Conservation (phyloP, 2,797 vertebrate genomes). For the Hypotaenidia okinawae region DNA sequence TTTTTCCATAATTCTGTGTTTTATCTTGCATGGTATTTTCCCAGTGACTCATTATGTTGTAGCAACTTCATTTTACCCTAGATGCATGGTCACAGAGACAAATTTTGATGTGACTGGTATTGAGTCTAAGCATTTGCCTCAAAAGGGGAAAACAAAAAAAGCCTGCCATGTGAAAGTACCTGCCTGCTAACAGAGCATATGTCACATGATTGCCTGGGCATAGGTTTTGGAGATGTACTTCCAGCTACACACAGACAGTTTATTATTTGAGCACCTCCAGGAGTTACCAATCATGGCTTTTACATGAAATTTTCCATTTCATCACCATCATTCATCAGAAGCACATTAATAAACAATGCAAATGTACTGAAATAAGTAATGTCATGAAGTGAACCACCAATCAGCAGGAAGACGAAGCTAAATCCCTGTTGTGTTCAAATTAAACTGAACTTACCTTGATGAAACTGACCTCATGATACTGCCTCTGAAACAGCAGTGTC, state of each 20-base stretch:
- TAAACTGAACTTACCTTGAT: not conserved
- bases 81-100: not conserved
- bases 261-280: not conserved
- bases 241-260: not conserved
- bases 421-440: not conserved
- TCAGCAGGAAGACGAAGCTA: not conserved
- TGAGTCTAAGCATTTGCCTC: not conserved
- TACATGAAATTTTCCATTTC: not conserved
- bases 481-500: not conserved
- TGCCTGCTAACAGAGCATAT: not conserved
- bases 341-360: not conserved
- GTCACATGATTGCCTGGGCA: not conserved
- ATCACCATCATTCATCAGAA: not conserved
- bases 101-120: not conserved
- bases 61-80: not conserved
- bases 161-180: not conserved
- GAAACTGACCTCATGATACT: not conserved
- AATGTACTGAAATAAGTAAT: not conserved
- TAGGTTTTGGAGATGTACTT: not conserved
- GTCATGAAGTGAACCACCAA: not conserved
- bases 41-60: not conserved
- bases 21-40: not conserved
- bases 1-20: not conserved
- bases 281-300: not conserved
- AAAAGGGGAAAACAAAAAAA: not conserved